Percentiles rank a stretch among this genome's conserved stretches.
These are phyloP conservation scores for Prorops nasuta DNA, from an alignment of 1,140 invertebrate genomes.

Conservation along the genomic window DNA sequence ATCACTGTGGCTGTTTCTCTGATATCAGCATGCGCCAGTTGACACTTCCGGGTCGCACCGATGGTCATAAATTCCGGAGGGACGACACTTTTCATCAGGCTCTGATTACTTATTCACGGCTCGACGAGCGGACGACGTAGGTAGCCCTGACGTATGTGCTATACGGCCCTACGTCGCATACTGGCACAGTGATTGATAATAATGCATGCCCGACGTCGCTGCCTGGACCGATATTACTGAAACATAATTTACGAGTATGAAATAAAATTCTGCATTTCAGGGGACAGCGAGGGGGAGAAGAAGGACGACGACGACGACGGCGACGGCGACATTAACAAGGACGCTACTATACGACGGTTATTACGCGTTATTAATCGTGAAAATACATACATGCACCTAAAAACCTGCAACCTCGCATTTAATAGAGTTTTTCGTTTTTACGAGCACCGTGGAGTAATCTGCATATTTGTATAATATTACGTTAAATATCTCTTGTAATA, in stretches of 20 bases:
- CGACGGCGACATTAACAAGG: no score
- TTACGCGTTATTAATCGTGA: neutral
- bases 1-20: neutral
- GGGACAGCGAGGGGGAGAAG: neutral
- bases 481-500: no score
- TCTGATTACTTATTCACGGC: slow-evolving; percentile 41
- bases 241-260: slow-evolving; percentile 38
- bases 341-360: no score
- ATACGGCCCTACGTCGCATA: slow-evolving; percentile 9
- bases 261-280: slow-evolving; percentile 32
- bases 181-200: slow-evolving; percentile 39
- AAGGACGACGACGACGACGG: no score
- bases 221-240: slow-evolving; percentile 31
- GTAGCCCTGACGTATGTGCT: slow-evolving; percentile 17
- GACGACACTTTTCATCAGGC: slow-evolving; percentile 40
- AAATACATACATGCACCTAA: no score
- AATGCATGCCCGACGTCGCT: slow-evolving; percentile 33
- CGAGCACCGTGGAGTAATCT: no score
- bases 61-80: slow-evolving; percentile 34
- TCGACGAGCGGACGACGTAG: slow-evolving; percentile 30
- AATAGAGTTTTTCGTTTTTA: no score
- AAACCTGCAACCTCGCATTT: no score
- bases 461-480: no score
- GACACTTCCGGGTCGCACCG: slow-evolving; percentile 34
- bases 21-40: slow-evolving; percentile 14